phyloP scores from a whole-genome alignment of 2,797 vertebrate genomes.

The Champsocephalus gunnari region DNA sequence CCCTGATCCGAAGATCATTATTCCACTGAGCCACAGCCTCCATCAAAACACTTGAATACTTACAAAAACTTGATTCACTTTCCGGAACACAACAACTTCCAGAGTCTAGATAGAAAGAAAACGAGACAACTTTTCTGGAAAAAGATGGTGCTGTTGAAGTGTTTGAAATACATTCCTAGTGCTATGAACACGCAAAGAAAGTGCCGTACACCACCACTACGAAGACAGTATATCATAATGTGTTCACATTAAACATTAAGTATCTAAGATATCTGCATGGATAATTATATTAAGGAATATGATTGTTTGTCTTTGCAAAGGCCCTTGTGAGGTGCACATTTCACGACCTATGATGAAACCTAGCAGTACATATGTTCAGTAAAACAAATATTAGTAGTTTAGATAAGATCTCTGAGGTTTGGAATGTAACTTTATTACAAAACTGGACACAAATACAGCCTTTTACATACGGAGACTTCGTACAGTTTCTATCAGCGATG shows the following conservation, averaged over 20 bases:
- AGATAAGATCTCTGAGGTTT: neutral
- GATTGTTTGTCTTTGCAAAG: too few relatives aligned
- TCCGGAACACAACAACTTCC: neutral
- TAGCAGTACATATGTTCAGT: neutral
- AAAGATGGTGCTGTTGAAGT: neutral
- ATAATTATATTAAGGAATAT: too few relatives aligned
- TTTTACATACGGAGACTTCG: neutral
- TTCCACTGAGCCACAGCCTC: too few relatives aligned
- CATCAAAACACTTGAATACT: neutral
- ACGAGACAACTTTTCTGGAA: neutral
- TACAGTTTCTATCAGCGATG: neutral
- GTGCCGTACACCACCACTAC: neutral
- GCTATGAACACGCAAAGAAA: neutral
- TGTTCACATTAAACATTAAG: neutral
- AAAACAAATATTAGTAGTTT: neutral
- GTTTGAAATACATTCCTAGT: neutral
- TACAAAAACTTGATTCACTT: neutral
- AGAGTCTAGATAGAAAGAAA: neutral
- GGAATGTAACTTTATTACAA: neutral
- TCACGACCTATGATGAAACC: neutral
- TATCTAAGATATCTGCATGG: too few relatives aligned
- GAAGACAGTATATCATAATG: too few relatives aligned
- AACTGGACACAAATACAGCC: neutral
- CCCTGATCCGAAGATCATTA: too few relatives aligned
- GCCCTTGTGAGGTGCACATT: neutral